These are phyloP conservation scores for Chromobotia macracanthus DNA, from an alignment of 2,797 vertebrate genomes.

Conservation along the genomic window DNA sequence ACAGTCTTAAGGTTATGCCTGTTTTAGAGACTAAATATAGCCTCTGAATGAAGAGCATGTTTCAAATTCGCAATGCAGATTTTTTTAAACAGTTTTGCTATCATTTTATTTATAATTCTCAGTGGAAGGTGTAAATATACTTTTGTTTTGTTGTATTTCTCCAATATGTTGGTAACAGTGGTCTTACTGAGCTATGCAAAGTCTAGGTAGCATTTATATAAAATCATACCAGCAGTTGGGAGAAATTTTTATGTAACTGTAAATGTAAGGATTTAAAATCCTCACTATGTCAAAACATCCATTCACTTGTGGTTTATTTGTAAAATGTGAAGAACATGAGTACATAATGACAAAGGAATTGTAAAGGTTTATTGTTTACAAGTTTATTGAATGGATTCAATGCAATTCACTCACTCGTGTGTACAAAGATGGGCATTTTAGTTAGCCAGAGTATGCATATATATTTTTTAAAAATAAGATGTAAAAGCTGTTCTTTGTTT, in stretches of 20 bases:
- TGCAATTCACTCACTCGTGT: too few relatives aligned
- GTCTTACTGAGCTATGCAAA: slow-evolving; percentile 30
- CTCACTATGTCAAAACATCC: too few relatives aligned
- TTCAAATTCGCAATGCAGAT: background rate
- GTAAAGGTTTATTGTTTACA: slow-evolving; percentile 15
- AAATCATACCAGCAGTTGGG: background rate
- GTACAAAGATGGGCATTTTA: background rate
- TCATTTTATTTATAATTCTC: background rate
- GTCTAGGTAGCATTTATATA: background rate
- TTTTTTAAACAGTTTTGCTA: background rate
- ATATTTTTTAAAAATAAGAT: too few relatives aligned
- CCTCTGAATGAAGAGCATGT: background rate
- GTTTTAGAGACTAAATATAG: background rate
- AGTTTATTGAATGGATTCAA: background rate
- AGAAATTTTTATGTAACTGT: too few relatives aligned
- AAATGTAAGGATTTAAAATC: too few relatives aligned
- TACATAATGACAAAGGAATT: background rate
- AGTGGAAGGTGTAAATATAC: background rate
- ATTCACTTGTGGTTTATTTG: background rate
- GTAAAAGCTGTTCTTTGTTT: background rate
- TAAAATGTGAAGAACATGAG: background rate
- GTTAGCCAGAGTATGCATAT: too few relatives aligned
- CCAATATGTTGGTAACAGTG: background rate
- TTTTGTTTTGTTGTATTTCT: background rate
- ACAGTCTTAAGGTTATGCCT: slow-evolving; percentile 6